Evolutionary conservation across 2,888 invertebrate species (phyloP), one percentile per base, ranked within the genome.

Genomic region (Limnephilus lunatus): DNA sequence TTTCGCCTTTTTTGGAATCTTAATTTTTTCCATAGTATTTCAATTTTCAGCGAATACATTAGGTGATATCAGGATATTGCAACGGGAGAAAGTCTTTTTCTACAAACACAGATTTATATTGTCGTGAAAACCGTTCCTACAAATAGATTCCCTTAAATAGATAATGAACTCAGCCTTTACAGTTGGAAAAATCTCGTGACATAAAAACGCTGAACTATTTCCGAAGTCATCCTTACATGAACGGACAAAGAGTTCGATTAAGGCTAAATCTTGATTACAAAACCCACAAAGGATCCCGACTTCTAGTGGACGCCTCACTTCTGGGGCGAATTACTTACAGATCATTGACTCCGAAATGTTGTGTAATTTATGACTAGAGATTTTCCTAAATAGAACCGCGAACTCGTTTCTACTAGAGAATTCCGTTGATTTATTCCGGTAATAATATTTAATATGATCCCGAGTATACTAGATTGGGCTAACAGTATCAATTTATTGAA

Each of bases 341-440:
- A 25, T 83, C 83, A 83, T 83, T 83, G 35, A 83, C 32, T 35
- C 32, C 32, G 35, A 83, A 83, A 83, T n/a, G 83, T 83, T 83
- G 35, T 83, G 35, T 83, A 83, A 83, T 83, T 83, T 83, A 83
- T n/a, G 83, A 32, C 83, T n/a, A 32, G 35, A 35, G 32, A 83
- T 32, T 83, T 83, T 83, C 35, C 35, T 25, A 32, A 83, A 35
- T 83, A 83, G 35, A 35, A 35, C 32, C 25, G 83, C 25, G 83
- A 35, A 35, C 32, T 83, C 9, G 9, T 35, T 83, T 82, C 35
- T 32, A 83, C 35, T 83, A 25, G 31, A 9, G 83, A 83, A 32
- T 68, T 68, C 68, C 68, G 1, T 68, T 68, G 68, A 68, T 68
- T 68, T 68, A 68, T 68, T 68, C 25, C 68, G 7, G n/a, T 68